Evolutionary conservation across 1,140 invertebrate genomes (phyloP).

Genomic region (Hesperophylax magnus): DNA sequence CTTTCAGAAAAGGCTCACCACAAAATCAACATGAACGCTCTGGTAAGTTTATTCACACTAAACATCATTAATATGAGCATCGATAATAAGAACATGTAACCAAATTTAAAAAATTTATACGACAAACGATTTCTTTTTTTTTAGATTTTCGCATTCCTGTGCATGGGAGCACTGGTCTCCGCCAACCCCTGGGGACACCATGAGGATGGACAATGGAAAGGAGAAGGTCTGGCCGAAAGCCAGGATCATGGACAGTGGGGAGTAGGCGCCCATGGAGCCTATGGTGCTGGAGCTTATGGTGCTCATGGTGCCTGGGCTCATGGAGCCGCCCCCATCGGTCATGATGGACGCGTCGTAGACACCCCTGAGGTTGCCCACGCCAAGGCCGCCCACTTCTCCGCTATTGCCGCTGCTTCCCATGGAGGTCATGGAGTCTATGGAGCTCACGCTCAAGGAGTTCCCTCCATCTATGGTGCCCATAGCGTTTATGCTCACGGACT

Average conservation of each 20-base stretch:
- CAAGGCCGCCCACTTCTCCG: slow-evolving; percentile 66
- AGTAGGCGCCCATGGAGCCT: slow-evolving; percentile 24
- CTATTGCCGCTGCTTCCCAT: slow-evolving; percentile 26
- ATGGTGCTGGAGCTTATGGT: slow-evolving; percentile 40
- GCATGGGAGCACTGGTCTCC: slow-evolving; percentile 45
- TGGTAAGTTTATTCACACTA: slow-evolving; percentile 35
- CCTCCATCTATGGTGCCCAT: no score
- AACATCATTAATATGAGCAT: no score
- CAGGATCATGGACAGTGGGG: slow-evolving; percentile 59
- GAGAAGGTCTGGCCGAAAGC: slow-evolving; percentile 44
- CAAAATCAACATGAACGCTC: slow-evolving; percentile 41
- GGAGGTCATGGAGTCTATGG: slow-evolving; percentile 56
- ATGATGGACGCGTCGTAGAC: slow-evolving; percentile 64
- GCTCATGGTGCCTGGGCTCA: slow-evolving; percentile 37
- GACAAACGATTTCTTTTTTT: background rate
- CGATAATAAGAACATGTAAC: no score
- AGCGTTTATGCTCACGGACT: slow-evolving; percentile 64
- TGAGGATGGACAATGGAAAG: no score
- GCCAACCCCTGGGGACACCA: slow-evolving; percentile 60
- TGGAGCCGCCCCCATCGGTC: slow-evolving; percentile 48
- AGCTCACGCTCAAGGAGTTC: no score
- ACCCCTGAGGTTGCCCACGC: slow-evolving; percentile 68
- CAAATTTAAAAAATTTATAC: no score
- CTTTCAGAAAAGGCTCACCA: slow-evolving; percentile 41
- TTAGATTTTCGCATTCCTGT: slow-evolving; percentile 52